phyloP scores from a whole-genome alignment of 2,888 invertebrate species.

The Meghimatium bilineatum region DNA sequence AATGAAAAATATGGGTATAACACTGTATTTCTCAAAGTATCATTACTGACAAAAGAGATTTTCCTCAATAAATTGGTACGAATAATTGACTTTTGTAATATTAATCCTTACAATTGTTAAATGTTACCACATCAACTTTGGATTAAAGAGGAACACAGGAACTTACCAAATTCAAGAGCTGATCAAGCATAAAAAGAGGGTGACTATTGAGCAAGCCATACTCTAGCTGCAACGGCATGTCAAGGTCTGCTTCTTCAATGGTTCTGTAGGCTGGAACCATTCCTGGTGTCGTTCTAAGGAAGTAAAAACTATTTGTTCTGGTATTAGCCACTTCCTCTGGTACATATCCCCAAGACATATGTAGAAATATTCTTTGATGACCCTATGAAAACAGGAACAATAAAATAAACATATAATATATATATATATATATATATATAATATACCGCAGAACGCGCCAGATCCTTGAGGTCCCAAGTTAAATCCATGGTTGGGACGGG shows the following conservation, averaged over 20 bases:
- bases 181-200: conserved; percentile 76
- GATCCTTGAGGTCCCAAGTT: too few relatives aligned
- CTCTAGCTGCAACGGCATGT: conserved; percentile 83
- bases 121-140: too few relatives aligned
- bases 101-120: too few relatives aligned
- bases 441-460: too few relatives aligned
- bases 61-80: too few relatives aligned
- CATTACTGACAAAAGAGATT: too few relatives aligned
- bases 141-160: background rate
- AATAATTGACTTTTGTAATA: too few relatives aligned
- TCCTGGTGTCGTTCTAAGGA: conserved; percentile 70
- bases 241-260: conserved; percentile 70
- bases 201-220: conserved; percentile 84
- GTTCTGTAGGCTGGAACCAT: conserved; percentile 75
- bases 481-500: too few relatives aligned
- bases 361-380: background rate
- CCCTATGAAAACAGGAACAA: conserved; percentile 2
- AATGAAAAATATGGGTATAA: too few relatives aligned
- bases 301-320: conserved; percentile 25
- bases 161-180: conserved; percentile 81
- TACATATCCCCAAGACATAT: conserved; percentile 35
- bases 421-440: too few relatives aligned
- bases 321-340: conserved; percentile 33
- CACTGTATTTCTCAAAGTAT: too few relatives aligned
- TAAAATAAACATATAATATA: too few relatives aligned